Evolutionary conservation across 2,113 vertebrate genomes (phyloP), one percentile per base, ranked within the genome.

Genomic region (Tympanuchus pallidicinctus): DNA sequence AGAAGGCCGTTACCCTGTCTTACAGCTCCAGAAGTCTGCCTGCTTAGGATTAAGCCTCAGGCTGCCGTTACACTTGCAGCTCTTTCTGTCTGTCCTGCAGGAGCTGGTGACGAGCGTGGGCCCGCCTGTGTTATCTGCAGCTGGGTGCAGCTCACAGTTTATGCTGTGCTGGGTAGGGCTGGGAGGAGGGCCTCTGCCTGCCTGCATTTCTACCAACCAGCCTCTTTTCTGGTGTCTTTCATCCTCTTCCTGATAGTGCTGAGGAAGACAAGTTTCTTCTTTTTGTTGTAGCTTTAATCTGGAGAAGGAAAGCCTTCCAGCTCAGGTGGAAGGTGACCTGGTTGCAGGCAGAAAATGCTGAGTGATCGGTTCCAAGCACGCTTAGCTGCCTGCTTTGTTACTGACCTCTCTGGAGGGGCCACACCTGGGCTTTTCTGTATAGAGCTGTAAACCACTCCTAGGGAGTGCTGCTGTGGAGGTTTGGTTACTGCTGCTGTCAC

Each of bases 141-240:
- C 4, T 0, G 40, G 20, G 61, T 10, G 32, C 25, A 38, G 83
- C n/a, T 72, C 3, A 0, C 66, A 50, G 34, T 17, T 50, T 14
- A 3, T 0, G 6, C 27, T 0, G 4, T 30, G 22, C 20, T 28
- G 9, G 43, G 40, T 1, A 4, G 47, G 40, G 16, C 52, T 54
- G 43, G 48, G 42, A 63, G 34, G 48, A 40, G 27, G 61, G 61
- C 27, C 19, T 34, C 16, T 32, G 7, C 4, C n/a, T 66, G 28
- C 13, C 40, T 48, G 15, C 32, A 21, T 18, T 70, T n/a, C 45
- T 63, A 17, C 64, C 71, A 34, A 10, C 22, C 71, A 6, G 13
- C 72, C 32, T 81, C 63, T 61, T 50, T 50, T 27, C 40, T 82
- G 77, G 24, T 42, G 15, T 17, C 38, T 56, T 43, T 82, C 61